Percentiles rank a stretch among this genome's conserved stretches.
Conservation (phyloP, 2,113 vertebrate genomes). For the Saccopteryx leptura region DNA sequence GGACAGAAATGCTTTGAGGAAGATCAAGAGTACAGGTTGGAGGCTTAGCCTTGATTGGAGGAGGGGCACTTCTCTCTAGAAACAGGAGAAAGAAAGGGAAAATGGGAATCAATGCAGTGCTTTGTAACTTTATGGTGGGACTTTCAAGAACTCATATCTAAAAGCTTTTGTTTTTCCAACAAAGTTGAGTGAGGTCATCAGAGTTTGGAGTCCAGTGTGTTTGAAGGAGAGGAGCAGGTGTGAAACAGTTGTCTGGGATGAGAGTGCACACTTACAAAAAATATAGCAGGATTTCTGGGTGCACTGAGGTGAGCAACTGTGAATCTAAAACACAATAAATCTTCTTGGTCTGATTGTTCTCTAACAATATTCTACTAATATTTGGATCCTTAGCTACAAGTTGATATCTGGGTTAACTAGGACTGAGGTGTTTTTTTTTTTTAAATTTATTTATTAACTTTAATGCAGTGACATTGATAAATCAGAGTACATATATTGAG, state of each 20-base stretch:
- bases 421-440: no score
- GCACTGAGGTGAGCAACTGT: neutral
- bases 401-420: neutral
- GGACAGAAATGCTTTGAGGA: neutral
- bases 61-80: neutral
- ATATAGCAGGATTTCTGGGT: neutral
- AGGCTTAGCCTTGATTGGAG: neutral
- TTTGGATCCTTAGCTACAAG: neutral
- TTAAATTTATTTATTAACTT: no score
- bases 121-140: neutral
- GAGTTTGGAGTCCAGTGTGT: neutral
- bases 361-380: neutral
- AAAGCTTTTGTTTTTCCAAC: neutral
- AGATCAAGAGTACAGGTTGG: neutral
- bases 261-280: neutral
- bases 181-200: neutral
- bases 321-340: conserved; percentile 25
- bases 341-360: neutral
- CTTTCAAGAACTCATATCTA: neutral
- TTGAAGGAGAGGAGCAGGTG: neutral
- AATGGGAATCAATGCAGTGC: neutral
- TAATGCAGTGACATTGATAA: no score
- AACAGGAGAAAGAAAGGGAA: neutral
- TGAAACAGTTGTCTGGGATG: neutral
- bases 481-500: no score